Evolutionary conservation across 2,888 invertebrate species (phyloP), one percentile per base, ranked within the genome.

Genomic region (Andrena dorsata): DNA sequence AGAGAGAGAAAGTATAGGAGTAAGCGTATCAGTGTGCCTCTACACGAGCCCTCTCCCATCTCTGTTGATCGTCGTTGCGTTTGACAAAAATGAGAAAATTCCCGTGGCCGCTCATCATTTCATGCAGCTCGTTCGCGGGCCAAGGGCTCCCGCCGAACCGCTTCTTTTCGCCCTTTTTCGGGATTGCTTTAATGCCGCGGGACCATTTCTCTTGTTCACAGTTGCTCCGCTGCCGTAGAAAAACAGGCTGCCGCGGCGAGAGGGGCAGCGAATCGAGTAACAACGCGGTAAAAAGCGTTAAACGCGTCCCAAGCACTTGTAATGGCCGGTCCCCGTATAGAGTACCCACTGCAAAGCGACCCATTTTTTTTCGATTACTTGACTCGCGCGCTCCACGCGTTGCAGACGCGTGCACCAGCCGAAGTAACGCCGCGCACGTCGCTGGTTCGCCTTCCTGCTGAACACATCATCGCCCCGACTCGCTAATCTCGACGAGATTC

Each of bases 221-320:
- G 66, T 70, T 63, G 63, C 53, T 64, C 41, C 26, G 58, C n/a
- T 20, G 8, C 60, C 16, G 61, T 60, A 70, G 41, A 69, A 70
- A 74, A 81, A 69, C 69, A 30, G 68, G 2, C 7, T 26, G 30
- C 20, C 35, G 30, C 20, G 64, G 23, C 5, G 69, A 32, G 64
- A 20, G 41, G 28, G 47, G 47, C n/a, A n/a, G 28, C 51, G 78
- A 51, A 76, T 83, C 73, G 69, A 63, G 65, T 70, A 78, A 71
- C 77, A 77, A 82, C 68, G 61, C 28, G 75, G 49, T 69, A 69
- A 82, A 85, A 84, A 82, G 85, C 75, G 61, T 84, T 84, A 76
- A 85, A 76, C 76, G 80, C 78, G 77, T 69, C 73, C 58, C 64
- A 53, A 58, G 30, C 32, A 72, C 58, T 76, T 28, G 75, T 49